Percentiles rank a stretch among this genome's conserved stretches.
phyloP scores from a whole-genome alignment of 2,113 vertebrate genomes.

The Tachycineta bicolor region DNA sequence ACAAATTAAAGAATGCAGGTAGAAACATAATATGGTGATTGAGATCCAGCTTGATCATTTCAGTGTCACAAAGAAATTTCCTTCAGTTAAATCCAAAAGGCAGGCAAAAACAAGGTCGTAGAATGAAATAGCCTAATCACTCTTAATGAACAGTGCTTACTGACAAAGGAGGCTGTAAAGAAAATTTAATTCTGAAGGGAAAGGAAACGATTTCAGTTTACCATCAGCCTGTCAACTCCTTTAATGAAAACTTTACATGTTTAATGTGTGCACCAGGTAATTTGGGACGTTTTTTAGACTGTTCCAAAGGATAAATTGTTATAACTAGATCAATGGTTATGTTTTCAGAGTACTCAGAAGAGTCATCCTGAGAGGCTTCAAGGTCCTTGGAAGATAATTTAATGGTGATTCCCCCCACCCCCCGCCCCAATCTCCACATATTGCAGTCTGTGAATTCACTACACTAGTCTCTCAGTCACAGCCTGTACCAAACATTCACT shows the following conservation, averaged over 20 bases:
- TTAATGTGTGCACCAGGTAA: not conserved
- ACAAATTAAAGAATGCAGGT: not conserved
- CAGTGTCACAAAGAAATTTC: not conserved
- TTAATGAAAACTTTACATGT: conserved; percentile 42
- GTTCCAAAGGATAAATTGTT: not conserved
- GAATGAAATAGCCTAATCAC: not conserved
- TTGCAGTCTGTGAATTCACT: not conserved
- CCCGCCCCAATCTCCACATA: not conserved
- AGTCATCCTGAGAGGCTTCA: not conserved
- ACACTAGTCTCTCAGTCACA: not conserved
- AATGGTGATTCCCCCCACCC: not conserved
- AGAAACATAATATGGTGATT: not conserved
- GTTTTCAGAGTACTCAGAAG: not conserved
- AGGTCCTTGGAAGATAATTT: not conserved
- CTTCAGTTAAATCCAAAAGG: not conserved
- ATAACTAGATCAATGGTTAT: conserved; percentile 6
- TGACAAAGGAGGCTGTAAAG: conserved; percentile 25
- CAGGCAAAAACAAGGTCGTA: not conserved
- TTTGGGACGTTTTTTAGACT: not conserved
- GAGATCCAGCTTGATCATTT: not conserved
- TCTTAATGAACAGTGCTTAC: not conserved
- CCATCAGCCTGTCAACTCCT: conserved; percentile 18
- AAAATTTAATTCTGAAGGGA: conserved; percentile 25
- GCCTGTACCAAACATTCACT: not conserved
- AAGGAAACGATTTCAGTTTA: conserved; percentile 1